Evolutionary conservation across 2,797 vertebrate genomes (phyloP), one percentile per base, ranked within the genome.

Genomic region (Carapus acus): DNA sequence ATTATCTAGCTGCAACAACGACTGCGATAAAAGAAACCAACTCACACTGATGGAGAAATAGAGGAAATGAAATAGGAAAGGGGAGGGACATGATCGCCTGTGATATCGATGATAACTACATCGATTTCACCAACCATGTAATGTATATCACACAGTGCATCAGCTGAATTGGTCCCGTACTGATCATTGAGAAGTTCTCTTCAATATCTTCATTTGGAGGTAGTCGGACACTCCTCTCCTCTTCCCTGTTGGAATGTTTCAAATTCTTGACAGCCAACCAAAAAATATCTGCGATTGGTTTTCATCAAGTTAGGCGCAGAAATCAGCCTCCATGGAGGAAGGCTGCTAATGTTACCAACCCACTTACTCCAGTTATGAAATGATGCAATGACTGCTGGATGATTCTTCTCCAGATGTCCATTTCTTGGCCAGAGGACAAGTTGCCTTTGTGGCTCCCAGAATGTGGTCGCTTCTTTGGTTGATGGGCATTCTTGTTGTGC

Each of bases 251-350:
- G 12, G 19, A 31, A 57, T 39, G 22, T 46, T 52, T 67, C 51
- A 16, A 62, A 78, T 74, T 67, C 72, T 59, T 62, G 63, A 73
- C 82, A 82, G 82, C 75, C 60, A 72, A 62, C 81, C 77, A 73
- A 65, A 59, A 63, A 69, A 80, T 71, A 66, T 76, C 73, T 68
- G 45, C 71, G 54, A 69, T 62, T 58, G 75, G 77, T 74, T 74
- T 67, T 64, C 40, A 47, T 62, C 76, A 85, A 78, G 74, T 68
- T 64, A 68, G 67, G 51, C 61, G 7, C 22, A 65, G 76, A 74
- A 79, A 74, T 85, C 72, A 68, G 21, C 46, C 43, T 59, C 65
- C 33, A 17, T 43, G 73, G 70, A 67, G 47, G 9, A 24, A 9
- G 43, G 46, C 36, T n/a, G 42, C 48, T 2, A n/a, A n/a, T n/a